These are phyloP conservation scores for Hippopotamyrus pictus DNA, from an alignment of 2,797 vertebrate genomes.

Conservation along the genomic window DNA sequence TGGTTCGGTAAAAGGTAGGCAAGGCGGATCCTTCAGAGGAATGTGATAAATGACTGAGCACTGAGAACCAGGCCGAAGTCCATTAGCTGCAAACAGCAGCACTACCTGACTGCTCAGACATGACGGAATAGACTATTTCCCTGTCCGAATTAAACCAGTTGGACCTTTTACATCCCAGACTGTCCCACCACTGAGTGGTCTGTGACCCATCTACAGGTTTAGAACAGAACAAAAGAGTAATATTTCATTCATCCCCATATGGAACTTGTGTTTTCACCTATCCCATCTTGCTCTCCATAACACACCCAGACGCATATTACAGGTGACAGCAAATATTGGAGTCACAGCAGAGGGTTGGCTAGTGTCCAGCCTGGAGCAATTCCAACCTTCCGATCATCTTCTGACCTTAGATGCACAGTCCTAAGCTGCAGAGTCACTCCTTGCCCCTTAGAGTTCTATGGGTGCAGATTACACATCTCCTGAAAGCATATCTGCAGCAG, in stretches of 20 bases:
- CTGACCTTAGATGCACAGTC: not conserved
- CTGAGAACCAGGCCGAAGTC: not conserved
- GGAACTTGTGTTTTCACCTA: not conserved
- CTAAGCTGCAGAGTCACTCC: not conserved
- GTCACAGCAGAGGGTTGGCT: not conserved
- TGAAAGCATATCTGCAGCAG: not conserved
- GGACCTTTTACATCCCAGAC: not conserved
- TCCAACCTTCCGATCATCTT: not conserved
- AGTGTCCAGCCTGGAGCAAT: not conserved
- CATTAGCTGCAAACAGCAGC: not conserved
- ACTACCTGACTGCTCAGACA: not conserved
- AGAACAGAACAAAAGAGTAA: not conserved
- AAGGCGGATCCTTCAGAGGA: not conserved
- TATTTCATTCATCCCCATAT: not conserved
- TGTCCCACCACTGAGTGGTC: not conserved
- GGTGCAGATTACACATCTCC: not conserved
- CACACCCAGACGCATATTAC: not conserved
- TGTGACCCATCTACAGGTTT: not conserved
- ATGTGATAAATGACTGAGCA: not conserved
- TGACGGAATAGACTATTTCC: not conserved
- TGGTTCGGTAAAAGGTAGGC: not conserved
- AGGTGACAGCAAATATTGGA: not conserved
- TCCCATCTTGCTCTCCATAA: not conserved
- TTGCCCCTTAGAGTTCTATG: not conserved
- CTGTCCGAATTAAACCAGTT: not conserved